Evolutionary conservation across 2,888 invertebrate species (phyloP).

Genomic region (Hydrotaea diabolus): DNA sequence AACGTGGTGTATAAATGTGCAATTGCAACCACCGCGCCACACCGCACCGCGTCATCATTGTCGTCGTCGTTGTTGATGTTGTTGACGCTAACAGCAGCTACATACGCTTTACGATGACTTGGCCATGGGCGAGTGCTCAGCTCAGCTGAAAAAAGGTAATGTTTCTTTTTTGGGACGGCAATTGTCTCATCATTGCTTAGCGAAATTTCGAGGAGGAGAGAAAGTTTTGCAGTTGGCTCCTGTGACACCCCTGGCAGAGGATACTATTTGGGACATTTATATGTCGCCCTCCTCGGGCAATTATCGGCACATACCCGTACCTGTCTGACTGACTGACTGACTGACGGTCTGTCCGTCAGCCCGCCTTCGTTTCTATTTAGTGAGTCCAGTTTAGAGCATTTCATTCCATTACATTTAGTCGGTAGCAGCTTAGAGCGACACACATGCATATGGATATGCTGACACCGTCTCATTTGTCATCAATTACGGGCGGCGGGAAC

Average conservation of each 20-base stretch:
- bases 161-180: background rate
- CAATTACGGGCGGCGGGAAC: constrained; percentile 57
- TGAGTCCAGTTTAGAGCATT: background rate
- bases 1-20: constrained; percentile 33
- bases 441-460: constrained; percentile 21
- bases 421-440: background rate
- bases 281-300: constrained; percentile 22
- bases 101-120: background rate
- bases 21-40: constrained; percentile 54
- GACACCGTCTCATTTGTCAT: constrained; percentile 61
- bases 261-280: constrained; percentile 25
- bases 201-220: background rate
- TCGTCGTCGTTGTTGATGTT: too few species aligned
- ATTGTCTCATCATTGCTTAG: background rate
- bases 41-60: background rate
- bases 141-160: constrained; percentile 2
- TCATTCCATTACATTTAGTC: background rate
- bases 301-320: background rate
- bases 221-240: constrained; percentile 25
- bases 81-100: constrained; percentile 12
- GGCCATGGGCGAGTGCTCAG: background rate
- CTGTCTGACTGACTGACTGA: too few species aligned
- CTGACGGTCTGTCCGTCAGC: too few species aligned
- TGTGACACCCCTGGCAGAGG: constrained; percentile 12
- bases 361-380: background rate